phyloP scores from a whole-genome alignment of 2,888 invertebrate genomes.

The Theristus sp. region DNA sequence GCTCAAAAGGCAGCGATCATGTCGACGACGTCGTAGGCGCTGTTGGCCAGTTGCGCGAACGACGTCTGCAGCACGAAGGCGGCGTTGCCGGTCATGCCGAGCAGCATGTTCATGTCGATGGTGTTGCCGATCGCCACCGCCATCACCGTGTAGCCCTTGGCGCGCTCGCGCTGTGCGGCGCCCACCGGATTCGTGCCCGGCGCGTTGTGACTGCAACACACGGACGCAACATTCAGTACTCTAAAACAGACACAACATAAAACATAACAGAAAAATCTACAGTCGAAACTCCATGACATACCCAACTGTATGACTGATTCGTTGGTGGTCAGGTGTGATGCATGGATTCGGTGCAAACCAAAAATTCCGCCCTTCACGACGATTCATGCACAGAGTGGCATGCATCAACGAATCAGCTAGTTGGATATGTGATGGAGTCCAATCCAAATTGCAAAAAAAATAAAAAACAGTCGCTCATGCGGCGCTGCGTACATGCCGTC shows the following conservation, averaged over 20 bases:
- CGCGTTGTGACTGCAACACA: background rate
- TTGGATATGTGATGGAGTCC: too few relatives aligned
- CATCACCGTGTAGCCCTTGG: background rate
- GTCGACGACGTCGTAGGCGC: background rate
- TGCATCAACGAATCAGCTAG: background rate
- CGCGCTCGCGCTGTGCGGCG: background rate
- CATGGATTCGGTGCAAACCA: too few relatives aligned
- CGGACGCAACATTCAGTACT: too few relatives aligned
- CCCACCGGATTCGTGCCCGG: background rate
- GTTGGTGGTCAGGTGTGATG: too few relatives aligned
- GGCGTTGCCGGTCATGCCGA: background rate
- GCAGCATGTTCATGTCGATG: background rate
- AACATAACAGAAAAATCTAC: too few relatives aligned
- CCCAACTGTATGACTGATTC: too few relatives aligned
- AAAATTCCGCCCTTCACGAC: too few relatives aligned
- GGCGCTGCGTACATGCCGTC: background rate
- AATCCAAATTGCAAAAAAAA: too few relatives aligned
- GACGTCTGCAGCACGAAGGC: background rate
- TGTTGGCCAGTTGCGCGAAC: background rate
- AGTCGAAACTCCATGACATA: too few relatives aligned
- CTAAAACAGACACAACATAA: too few relatives aligned
- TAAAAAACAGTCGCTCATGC: too few relatives aligned
- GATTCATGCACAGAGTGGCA: background rate
- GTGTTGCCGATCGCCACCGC: background rate
- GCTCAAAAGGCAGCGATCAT: too few relatives aligned